Evolutionary conservation across 2,888 invertebrate genomes (phyloP).

Genomic region (Gnatocerus cornutus): DNA sequence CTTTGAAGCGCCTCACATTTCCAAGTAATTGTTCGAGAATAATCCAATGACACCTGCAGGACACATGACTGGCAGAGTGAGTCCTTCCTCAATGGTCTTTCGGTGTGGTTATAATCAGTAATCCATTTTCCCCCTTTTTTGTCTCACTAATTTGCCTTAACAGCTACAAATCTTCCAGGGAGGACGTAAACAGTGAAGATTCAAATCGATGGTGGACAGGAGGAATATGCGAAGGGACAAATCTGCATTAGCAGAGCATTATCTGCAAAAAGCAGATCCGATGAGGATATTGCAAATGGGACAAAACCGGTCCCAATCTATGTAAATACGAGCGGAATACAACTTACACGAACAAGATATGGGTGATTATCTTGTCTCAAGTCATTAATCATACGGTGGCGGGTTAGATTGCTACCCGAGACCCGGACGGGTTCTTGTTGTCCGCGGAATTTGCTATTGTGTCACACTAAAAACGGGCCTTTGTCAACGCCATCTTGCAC

Average conservation of each 20-base stretch:
- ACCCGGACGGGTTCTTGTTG: conserved; percentile 53
- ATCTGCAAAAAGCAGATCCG: conserved; percentile 38
- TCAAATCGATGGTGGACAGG: conserved; percentile 22
- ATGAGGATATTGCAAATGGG: conserved; percentile 37
- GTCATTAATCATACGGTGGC: conserved; percentile 58
- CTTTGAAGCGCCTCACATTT: conserved; percentile 52
- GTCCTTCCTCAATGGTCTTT: conserved; percentile 22
- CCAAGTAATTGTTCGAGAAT: conserved; percentile 56
- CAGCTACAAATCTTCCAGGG: neutral
- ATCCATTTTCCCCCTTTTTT: conserved; percentile 38
- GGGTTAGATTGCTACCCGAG: conserved; percentile 54
- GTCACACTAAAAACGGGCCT: conserved; percentile 54
- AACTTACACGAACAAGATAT: conserved; percentile 59
- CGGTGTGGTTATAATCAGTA: conserved; percentile 11
- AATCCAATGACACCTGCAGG: conserved; percentile 55
- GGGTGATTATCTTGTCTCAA: conserved; percentile 61
- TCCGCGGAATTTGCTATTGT: conserved; percentile 51
- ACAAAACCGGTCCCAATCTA: conserved; percentile 49
- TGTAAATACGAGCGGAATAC: conserved; percentile 51
- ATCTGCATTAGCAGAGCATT: conserved; percentile 35
- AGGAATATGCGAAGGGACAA: conserved; percentile 20
- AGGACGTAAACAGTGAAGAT: conserved; percentile 12
- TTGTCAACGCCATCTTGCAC: conserved; percentile 61
- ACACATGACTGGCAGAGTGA: conserved; percentile 45
- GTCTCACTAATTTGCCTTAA: conserved; percentile 3